These are phyloP conservation scores for Siniperca scherzeri DNA, from an alignment of 2,797 vertebrate genomes.

Conservation along the genomic window DNA sequence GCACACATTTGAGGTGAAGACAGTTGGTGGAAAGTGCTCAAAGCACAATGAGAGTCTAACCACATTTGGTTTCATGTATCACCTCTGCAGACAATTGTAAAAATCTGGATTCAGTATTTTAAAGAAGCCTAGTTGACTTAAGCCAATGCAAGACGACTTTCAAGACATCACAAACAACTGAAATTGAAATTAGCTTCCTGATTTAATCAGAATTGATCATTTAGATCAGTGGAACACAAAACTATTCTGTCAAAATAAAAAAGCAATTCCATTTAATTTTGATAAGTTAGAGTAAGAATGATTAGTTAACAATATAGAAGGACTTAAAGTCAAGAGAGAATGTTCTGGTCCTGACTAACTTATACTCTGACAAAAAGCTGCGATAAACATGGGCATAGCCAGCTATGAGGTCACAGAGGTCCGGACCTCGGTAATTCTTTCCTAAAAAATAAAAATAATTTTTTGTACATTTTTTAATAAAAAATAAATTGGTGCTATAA, in stretches of 20 bases:
- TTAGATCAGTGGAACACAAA: neutral
- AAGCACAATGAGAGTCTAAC: slow-evolving; percentile 41
- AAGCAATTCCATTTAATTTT: neutral
- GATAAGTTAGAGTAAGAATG: neutral
- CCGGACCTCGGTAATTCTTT: too few relatives aligned
- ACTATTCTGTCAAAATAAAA: neutral
- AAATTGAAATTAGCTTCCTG: neutral
- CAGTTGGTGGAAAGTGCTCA: slow-evolving; percentile 48
- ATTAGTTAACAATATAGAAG: neutral
- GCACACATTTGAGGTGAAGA: slow-evolving; percentile 72
- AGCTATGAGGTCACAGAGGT: too few relatives aligned
- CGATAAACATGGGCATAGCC: neutral
- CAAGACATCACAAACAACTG: neutral
- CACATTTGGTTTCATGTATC: slow-evolving; percentile 59
- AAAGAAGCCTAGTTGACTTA: neutral
- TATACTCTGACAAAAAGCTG: neutral
- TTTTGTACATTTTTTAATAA: too few relatives aligned
- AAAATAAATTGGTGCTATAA: too few relatives aligned
- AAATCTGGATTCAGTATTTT: slow-evolving; percentile 32
- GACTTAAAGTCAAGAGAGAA: neutral
- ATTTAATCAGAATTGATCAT: neutral
- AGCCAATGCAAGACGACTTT: slow-evolving; percentile 7
- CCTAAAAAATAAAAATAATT: too few relatives aligned
- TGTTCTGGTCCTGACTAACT: neutral
- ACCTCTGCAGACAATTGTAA: slow-evolving; percentile 48